phyloP scores from a whole-genome alignment of 2,888 invertebrate species.

The Dryobotodes eremita region DNA sequence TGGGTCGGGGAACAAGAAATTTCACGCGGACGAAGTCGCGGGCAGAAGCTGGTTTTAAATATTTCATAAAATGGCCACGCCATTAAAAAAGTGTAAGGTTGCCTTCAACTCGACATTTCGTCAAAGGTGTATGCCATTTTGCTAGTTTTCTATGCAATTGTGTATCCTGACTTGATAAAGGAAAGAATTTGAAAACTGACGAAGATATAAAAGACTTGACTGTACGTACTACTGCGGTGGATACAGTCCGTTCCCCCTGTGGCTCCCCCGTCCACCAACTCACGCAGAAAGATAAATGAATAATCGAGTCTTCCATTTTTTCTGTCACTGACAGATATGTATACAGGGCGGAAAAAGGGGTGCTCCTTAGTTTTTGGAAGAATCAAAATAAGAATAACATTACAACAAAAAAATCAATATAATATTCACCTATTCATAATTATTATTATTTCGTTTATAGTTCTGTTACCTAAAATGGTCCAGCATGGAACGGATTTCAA shows the following conservation, averaged over 20 bases:
- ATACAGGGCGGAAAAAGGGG: constrained; percentile 12
- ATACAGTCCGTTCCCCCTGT: not conserved
- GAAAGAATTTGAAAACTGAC: too few species aligned
- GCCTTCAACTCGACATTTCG: too few species aligned
- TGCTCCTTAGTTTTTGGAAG: not conserved
- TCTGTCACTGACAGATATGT: constrained; percentile 28
- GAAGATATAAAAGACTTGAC: too few species aligned
- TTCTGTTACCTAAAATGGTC: not conserved
- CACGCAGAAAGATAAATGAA: constrained; percentile 54
- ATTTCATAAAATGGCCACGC: too few species aligned
- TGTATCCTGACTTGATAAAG: too few species aligned
- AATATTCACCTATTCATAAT: not conserved
- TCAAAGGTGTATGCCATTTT: too few species aligned
- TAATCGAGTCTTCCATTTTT: constrained; percentile 44
- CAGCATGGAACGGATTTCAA: too few species aligned
- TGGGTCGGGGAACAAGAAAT: too few species aligned
- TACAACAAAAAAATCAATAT: not conserved
- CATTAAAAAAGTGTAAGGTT: too few species aligned
- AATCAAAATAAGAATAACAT: not conserved
- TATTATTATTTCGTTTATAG: not conserved
- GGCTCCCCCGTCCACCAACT: constrained; percentile 22
- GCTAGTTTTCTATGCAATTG: too few species aligned
- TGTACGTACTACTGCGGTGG: not conserved
- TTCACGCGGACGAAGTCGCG: too few species aligned
- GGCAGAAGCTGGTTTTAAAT: too few species aligned